Conservation (phyloP, 2,113 vertebrate genomes). For the Hypomesus transpacificus region DNA sequence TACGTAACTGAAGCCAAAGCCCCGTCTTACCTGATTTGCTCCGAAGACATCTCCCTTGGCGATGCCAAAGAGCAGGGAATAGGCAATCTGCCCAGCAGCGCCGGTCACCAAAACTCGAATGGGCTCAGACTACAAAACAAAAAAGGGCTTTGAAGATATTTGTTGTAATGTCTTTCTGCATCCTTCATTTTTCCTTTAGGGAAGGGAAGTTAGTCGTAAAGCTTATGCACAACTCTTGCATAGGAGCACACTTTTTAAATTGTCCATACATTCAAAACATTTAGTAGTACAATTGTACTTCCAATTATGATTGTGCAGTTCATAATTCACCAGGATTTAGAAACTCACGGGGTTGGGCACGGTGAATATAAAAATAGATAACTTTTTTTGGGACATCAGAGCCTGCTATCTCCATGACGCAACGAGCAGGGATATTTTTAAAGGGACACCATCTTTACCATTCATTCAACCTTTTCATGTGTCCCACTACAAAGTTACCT, state of each 20-base stretch:
- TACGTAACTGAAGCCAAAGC: conserved; percentile 22
- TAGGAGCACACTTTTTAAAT: no score
- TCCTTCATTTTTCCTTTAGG: no score
- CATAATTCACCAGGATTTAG: conserved; percentile 26
- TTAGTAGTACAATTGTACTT: conserved; percentile 4
- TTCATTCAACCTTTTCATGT: conserved; percentile 7
- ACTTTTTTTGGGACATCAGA: conserved; percentile 12
- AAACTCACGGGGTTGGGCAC: conserved; percentile 16
- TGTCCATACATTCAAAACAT: neutral
- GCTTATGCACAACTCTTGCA: no score
- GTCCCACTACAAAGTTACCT: no score
- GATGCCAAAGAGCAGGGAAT: conserved; percentile 91
- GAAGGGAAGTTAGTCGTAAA: no score
- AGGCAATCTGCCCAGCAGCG: conserved; percentile 95
- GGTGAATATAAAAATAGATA: conserved; percentile 57
- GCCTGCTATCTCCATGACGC: conserved; percentile 35
- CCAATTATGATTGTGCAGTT: no score
- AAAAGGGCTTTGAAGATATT: conserved; percentile 11
- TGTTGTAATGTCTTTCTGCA: neutral
- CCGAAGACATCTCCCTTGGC: conserved; percentile 97
- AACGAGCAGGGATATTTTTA: conserved; percentile 38
- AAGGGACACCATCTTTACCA: conserved; percentile 21
- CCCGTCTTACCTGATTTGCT: conserved; percentile 85
- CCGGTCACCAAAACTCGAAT: conserved; percentile 93
- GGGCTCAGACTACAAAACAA: conserved; percentile 77